A percentile compares a stretch with the other conserved stretches of the same genome.
phyloP scores from a whole-genome alignment of 2,888 invertebrate species.

The Yponomeuta cagnagella region DNA sequence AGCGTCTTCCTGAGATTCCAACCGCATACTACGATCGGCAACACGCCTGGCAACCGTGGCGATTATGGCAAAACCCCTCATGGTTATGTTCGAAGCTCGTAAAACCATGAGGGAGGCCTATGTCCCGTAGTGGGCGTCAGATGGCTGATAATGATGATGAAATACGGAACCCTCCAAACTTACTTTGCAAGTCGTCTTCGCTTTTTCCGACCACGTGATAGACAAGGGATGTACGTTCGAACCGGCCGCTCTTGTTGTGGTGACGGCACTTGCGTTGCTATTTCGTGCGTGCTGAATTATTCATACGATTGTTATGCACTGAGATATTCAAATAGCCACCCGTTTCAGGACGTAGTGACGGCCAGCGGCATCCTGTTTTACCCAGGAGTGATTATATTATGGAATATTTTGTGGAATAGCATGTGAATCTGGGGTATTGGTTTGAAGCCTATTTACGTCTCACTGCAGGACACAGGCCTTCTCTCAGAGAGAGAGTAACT shows the following conservation, averaged over 20 bases:
- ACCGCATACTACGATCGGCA: no score
- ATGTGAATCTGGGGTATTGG: no score
- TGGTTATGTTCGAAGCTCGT: no score
- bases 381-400: not conserved
- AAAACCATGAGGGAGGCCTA: no score
- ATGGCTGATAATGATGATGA: no score
- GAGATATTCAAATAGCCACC: conserved; percentile 14
- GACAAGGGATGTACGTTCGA: conserved; percentile 16
- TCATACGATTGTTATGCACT: conserved; percentile 16
- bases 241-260: not conserved
- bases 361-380: not conserved
- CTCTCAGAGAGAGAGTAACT: no score
- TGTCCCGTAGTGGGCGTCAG: no score
- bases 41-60: no score
- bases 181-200: not conserved
- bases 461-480: no score
- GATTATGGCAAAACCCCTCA: no score
- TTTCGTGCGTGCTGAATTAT: conserved; percentile 9
- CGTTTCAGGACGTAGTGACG: conserved; percentile 5
- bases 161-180: not conserved
- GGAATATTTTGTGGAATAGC: not conserved
- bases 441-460: no score
- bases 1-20: no score
- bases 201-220: conserved; percentile 11
- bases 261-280: not conserved